Evolutionary conservation across 1,140 invertebrate species (phyloP), one percentile per base, ranked within the genome.

Genomic region (Drosophila mauritiana): DNA sequence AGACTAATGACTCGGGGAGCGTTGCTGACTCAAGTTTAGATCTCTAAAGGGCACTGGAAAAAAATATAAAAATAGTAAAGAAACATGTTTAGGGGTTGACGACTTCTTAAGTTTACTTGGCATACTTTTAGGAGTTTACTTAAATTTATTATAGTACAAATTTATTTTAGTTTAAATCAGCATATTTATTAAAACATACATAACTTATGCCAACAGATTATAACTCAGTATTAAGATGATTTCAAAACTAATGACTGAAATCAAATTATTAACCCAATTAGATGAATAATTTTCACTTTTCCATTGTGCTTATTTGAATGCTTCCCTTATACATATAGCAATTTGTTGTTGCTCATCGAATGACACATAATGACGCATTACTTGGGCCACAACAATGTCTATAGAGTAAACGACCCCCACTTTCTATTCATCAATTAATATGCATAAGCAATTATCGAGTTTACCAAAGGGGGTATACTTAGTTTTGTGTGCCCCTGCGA

Each of bases 371-470:
- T 83, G 69, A 69, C 67, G 67, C 57, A 63, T 73, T 34, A 6
- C 36, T 17, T n/a, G 36, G 11, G 36, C 51, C 34, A 55, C 22
- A 43, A 48, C 58, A 65, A 49, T 43, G 40, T 49, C 39, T 70
- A 31, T 52, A 20, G 59, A 36, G 36, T 12, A 63, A 48, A 20
- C 49, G 57, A 52, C 34, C 54, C 46, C 48, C 54, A 61, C 83
- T 74, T 74, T 68, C 82, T 43, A 72, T 63, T 42, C 69, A 49
- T n/a, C 70, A 82, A 86, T 86, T 88, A 86, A 86, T 88, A 88
- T 88, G 88, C 82, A 86, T 88, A 86, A 79, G 65, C 70, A 68
- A 65, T 63, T 73, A 53, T 49, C 42, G 37, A 45, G 57, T 53
- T 64, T 39, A 58, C 57, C 69, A 82, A 69, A 64, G 61, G 36